Conservation (phyloP, 2,113 vertebrate species). For the Odontesthes bonariensis region DNA sequence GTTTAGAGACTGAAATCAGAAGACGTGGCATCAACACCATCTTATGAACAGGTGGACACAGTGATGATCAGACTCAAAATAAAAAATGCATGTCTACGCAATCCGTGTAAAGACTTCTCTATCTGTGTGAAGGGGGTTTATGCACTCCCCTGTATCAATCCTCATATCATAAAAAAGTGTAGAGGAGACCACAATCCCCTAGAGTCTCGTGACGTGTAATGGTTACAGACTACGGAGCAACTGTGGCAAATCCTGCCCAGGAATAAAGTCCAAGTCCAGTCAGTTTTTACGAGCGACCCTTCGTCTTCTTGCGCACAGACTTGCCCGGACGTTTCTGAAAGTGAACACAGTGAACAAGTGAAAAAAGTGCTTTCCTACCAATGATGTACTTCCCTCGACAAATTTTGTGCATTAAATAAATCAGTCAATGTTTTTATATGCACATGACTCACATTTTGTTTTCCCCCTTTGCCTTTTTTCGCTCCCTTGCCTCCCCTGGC, state of each 20-base stretch:
- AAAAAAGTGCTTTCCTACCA: neutral
- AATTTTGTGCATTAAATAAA: neutral
- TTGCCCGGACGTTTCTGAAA: constrained; percentile 95
- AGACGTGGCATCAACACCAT: constrained; percentile 3
- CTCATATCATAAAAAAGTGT: constrained; percentile 7
- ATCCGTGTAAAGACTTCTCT: neutral
- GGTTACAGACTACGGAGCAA: neutral
- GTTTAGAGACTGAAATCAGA: neutral
- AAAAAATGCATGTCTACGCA: neutral
- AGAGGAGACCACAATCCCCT: neutral
- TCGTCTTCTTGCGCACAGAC: constrained; percentile 90
- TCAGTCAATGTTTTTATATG: neutral
- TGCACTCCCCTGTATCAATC: neutral
- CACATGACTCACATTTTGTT: constrained; percentile 74
- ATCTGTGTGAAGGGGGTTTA: constrained; percentile 1
- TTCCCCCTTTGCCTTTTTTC: constrained; percentile 76
- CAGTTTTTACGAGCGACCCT: constrained; percentile 77
- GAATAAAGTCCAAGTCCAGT: constrained; percentile 19
- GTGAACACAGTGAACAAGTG: neutral
- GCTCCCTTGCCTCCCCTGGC: constrained; percentile 83
- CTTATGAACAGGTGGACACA: neutral
- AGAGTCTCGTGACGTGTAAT: neutral
- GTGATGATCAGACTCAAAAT: neutral
- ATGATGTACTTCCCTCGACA: neutral
- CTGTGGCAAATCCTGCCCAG: neutral